Evolutionary conservation across 2,888 invertebrate genomes (phyloP), one percentile per base, ranked within the genome.

Genomic region (Desoria tigrina): DNA sequence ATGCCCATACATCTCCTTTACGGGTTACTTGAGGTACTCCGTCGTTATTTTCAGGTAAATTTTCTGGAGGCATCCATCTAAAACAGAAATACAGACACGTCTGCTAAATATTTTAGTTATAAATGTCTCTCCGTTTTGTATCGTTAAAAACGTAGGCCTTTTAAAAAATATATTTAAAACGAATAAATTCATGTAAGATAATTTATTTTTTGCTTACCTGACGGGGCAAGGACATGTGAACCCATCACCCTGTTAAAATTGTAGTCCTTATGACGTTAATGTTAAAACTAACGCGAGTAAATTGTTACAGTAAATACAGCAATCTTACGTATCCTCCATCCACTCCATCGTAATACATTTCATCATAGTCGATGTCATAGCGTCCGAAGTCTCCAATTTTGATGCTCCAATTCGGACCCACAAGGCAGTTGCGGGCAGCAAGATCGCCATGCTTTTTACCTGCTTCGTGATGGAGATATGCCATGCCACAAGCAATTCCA

Each of bases 61-160:
- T 60, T 32, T 60, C 60, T 16, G 60, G 60, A 6, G 60, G 60
- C 60, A 60, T 60, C 60, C 60, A 60, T 16, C 60, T 14, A 18
- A 60, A 7, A 2, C 50, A 50, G 23, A n/a, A n/a, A n/a, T n/a
- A n/a, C 49, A 60, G 1, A 23, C 23, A 23, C 23, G 23, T 24
- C 60, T 21, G 6, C 23, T 23, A 24, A 9, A 18, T 7, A 18
- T 9, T 26, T 53, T 24, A 23, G 26, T 7, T 9, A n/a, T n/a
- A n/a, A n/a, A n/a, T n/a, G n/a, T n/a, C n/a, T n/a, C n/a, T n/a
- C n/a, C n/a, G n/a, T n/a, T n/a, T n/a, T n/a, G n/a, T n/a, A n/a
- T n/a, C n/a, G n/a, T n/a, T n/a, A n/a, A n/a, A n/a, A n/a, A n/a
- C n/a, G n/a, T n/a, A n/a, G n/a, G n/a, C n/a, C n/a, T n/a, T n/a